Evolutionary conservation across 2,113 vertebrate species (phyloP), one percentile per base, ranked within the genome.

Genomic region (Thunnus thynnus): DNA sequence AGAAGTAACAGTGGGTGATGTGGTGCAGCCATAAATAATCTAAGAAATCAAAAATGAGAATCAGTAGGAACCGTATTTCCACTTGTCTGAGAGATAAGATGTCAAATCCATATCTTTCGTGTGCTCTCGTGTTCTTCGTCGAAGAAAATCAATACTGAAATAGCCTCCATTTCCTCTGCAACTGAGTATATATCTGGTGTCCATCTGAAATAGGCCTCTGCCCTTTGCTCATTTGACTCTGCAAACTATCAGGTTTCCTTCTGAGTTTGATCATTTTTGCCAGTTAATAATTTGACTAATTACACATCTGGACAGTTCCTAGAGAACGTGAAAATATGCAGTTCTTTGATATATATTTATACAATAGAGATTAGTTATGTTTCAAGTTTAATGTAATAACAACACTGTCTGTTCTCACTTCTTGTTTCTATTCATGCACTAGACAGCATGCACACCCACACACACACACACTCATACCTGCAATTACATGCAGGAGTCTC

Each of bases 31-130:
- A 76, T 65, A 32, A 61, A 79, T 83, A 51, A 48, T 22, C 52
- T 12, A 46, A 30, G 27, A 30, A 51, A 55, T 18, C 13, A 17
- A 51, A 69, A 30, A 65, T 56, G 8, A 27, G 68, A 70, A 65
- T 41, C 63, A 52, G 2, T 55, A 20, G 22, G 48, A 61, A 5
- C 7, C 51, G 12, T 20, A 22, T 27, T 41, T 12, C 18, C 5
- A 20, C 17, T 63, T 57, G 4, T 72, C 30, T 63, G 14, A 63
- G 55, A 68, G 56, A 80, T 90, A 52, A 65, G 17, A 81, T 76
- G 17, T 87, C 69, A 67, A 78, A 85, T 87, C 58, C 58, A 70
- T 83, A 84, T 83, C 66, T 41, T 52, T 36, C 32, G 32, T 64
- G 30, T 6, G 1, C 13, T 41, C 52, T 6, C 5, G 10, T 62